Evolutionary conservation across 2,797 vertebrate species (phyloP), one percentile per base, ranked within the genome.

Genomic region (Parauchenoglanis punctatus): DNA sequence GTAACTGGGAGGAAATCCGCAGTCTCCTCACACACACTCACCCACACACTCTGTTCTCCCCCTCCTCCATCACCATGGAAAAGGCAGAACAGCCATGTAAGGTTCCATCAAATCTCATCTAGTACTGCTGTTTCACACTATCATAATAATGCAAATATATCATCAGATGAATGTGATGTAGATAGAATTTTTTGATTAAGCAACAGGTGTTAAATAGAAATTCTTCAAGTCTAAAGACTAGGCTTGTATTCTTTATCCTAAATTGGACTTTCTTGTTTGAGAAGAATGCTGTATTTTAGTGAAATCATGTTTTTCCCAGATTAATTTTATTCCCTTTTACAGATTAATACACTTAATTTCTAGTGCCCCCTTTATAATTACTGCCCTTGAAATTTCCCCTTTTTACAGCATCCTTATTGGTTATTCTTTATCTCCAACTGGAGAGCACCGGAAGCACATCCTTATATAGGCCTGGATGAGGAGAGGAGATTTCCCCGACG

Each of bases 401-500:
- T 83, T 83, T 49, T 52, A 35, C 5, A 70, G 81, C 11, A 83
- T 68, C 49, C 46, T 68, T 1, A 8, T 67, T 25, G 35, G 13
- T 49, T 86, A 8, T 35, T 81, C 20, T 80, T 84, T 65, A 15
- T 88, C 49, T 44, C 20, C 35, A 89, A 46, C 59, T 83, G 44
- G 83, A 56, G 80, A 88, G 86, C 86, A 90, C 92, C 91, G 93
- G 93, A 93, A 93, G 65, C 82, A 28, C 17, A 6, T 91, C 96
- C 96, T 94, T 93, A 95, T 95, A 95, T 94, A 72, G 94, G 93
- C 77, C 89, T 46, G 86, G 90, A 28, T 75, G 28, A 83, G 80
- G 76, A 81, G 81, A 89, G 86, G 93, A 94, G 92, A 90, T 83
- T 85, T 91, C 92, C 91, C 65, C 28, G 46, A 67, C 81, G 70